A percentile compares a stretch with the other conserved stretches of the same genome.
These are phyloP conservation scores for Rotaria socialis DNA, from an alignment of 2,888 invertebrate species.

Conservation along the genomic window DNA sequence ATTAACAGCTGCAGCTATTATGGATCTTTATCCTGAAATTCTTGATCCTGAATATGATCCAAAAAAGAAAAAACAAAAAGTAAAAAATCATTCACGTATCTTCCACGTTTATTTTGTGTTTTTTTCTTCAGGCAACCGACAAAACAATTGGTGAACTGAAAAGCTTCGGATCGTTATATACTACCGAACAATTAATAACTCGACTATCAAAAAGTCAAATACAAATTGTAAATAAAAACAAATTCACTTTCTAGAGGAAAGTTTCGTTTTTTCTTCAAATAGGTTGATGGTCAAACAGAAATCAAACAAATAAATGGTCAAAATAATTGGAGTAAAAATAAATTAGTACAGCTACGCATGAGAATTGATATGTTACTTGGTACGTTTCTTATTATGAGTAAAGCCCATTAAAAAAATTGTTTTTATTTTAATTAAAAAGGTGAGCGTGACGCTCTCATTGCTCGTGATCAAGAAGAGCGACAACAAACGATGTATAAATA, in stretches of 20 bases:
- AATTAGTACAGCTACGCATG: constrained; percentile 21
- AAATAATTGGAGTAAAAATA: not conserved
- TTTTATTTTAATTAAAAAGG: not conserved
- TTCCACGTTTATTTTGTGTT: no score
- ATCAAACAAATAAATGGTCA: constrained; percentile 2
- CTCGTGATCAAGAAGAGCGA: constrained; percentile 22
- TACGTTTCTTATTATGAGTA: not conserved
- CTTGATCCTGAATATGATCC: constrained; percentile 10
- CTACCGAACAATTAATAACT: constrained; percentile 9
- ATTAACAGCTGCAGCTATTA: not conserved
- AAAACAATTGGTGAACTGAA: not conserved
- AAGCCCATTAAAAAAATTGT: no score
- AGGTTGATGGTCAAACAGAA: constrained; percentile 5
- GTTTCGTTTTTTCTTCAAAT: not conserved
- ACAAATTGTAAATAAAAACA: not conserved
- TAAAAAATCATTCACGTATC: not conserved
- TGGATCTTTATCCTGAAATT: not conserved
- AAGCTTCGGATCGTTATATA: not conserved
- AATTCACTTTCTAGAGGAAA: not conserved
- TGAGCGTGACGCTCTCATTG: constrained; percentile 23
- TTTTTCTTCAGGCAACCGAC: not conserved
- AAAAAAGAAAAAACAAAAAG: constrained; percentile 2
- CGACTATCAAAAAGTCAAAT: constrained; percentile 15
- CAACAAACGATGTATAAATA: constrained; percentile 26
- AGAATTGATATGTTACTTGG: constrained; percentile 35